phyloP scores from a whole-genome alignment of 23 tunicate species.

The Styela clava region DNA sequence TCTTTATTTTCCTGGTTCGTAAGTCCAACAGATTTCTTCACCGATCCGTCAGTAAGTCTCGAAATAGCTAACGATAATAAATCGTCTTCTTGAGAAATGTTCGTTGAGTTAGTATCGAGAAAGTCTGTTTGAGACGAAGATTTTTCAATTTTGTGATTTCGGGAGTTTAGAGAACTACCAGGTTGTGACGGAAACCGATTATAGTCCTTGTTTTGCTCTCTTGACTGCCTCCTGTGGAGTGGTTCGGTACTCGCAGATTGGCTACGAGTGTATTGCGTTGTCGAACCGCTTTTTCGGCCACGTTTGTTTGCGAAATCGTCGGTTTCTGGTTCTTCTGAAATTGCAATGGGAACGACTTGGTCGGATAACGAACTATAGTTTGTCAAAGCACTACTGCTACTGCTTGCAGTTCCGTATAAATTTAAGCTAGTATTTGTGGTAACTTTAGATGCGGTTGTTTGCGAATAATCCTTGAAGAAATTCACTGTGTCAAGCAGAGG shows the following conservation, averaged over 20 bases:
- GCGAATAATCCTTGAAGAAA: slow-evolving; percentile 55
- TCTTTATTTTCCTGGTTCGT: neutral
- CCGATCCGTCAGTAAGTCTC: slow-evolving; percentile 4
- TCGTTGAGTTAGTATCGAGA: neutral
- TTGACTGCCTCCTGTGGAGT: neutral
- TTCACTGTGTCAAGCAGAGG: slow-evolving; percentile 46
- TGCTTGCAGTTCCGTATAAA: slow-evolving; percentile 32
- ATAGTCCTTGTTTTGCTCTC: neutral
- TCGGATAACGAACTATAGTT: slow-evolving; percentile 14
- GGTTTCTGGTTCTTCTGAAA: slow-evolving; percentile 3
- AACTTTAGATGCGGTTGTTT: neutral
- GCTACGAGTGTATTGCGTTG: neutral
- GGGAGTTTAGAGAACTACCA: neutral
- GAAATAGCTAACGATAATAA: slow-evolving; percentile 9
- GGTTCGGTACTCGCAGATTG: neutral
- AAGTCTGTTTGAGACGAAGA: neutral
- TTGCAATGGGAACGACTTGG: slow-evolving; percentile 2
- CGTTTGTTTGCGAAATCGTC: neutral
- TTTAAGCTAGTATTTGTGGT: neutral
- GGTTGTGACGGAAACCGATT: neutral
- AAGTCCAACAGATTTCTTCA: neutral
- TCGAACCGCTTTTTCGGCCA: neutral
- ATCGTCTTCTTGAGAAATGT: slow-evolving; percentile 1
- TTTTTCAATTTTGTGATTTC: neutral
- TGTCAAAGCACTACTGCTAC: slow-evolving; percentile 19